Evolutionary conservation across 1,140 invertebrate genomes (phyloP).

Genomic region (Radopholus similis): DNA sequence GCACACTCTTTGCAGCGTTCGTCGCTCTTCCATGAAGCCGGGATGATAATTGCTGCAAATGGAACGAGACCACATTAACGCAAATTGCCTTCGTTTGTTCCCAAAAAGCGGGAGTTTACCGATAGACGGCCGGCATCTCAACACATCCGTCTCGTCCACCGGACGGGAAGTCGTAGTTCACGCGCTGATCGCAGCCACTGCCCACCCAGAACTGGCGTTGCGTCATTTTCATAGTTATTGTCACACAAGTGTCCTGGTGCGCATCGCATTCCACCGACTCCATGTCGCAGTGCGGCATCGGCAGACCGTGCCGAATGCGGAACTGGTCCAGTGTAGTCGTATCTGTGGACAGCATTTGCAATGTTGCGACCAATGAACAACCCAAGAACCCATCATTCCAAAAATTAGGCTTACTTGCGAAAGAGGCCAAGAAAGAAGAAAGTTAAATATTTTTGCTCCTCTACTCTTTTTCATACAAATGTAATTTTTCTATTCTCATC

Average conservation of each 20-base stretch:
- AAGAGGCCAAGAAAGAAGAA: no score
- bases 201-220: conserved; percentile 21
- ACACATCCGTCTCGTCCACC: conserved; percentile 24
- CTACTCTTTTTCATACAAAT: no score
- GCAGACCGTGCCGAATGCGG: conserved; percentile 17
- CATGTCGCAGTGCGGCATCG: conserved; percentile 21
- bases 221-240: conserved; percentile 19
- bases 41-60: conserved; percentile 17
- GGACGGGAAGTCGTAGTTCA: conserved; percentile 27
- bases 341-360: not conserved
- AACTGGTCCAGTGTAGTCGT: conserved; percentile 25
- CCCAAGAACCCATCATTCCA: not conserved
- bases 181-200: conserved; percentile 23
- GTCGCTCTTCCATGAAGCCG: conserved; percentile 23
- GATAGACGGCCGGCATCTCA: conserved; percentile 16
- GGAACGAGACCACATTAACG: not conserved
- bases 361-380: no score
- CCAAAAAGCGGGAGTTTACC: not conserved
- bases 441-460: no score
- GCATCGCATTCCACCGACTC: conserved; percentile 17
- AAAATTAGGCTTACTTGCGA: no score
- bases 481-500: no score
- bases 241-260: conserved; percentile 23
- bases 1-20: conserved; percentile 21
- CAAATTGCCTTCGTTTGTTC: not conserved